Conservation (phyloP, 2,113 vertebrate species). For the Boleophthalmus pectinirostris region DNA sequence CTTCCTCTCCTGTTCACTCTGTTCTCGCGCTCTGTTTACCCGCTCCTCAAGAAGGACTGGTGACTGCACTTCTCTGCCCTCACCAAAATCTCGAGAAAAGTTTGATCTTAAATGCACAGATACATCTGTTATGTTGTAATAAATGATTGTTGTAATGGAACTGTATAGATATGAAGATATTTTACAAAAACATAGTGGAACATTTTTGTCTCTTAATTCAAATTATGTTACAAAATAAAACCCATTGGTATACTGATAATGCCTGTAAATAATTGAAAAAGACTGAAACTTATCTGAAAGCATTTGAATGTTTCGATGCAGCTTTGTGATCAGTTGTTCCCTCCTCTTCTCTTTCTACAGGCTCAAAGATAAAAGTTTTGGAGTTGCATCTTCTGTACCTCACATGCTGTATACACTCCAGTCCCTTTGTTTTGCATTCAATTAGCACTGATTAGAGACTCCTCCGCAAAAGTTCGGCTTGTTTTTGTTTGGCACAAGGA, state of each 20-base stretch:
- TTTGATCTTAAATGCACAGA: slow-evolving; percentile 9
- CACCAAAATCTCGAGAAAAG: slow-evolving; percentile 49
- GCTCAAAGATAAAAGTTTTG: neutral
- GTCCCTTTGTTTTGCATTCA: slow-evolving; percentile 44
- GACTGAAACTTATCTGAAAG: neutral
- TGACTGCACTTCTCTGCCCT: slow-evolving; percentile 36
- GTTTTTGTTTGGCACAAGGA: slow-evolving; percentile 34
- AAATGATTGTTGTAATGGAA: neutral
- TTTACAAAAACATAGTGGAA: no score
- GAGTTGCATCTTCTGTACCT: neutral
- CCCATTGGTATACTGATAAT: neutral
- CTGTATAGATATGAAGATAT: no score
- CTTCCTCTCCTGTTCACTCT: slow-evolving; percentile 68
- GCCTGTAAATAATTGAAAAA: neutral
- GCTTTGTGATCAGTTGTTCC: neutral
- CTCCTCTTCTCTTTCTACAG: neutral
- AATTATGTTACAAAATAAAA: no score
- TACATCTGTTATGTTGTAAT: neutral
- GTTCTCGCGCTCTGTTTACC: slow-evolving; percentile 63
- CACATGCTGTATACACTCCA: neutral
- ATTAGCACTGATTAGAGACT: slow-evolving; percentile 60
- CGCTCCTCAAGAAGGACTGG: slow-evolving; percentile 39
- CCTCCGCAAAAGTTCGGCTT: slow-evolving; percentile 38
- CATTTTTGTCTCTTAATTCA: no score
- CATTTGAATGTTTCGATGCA: neutral